Evolutionary conservation across 2,113 vertebrate genomes (phyloP), one percentile per base, ranked within the genome.

Genomic region (Cardinalis cardinalis): DNA sequence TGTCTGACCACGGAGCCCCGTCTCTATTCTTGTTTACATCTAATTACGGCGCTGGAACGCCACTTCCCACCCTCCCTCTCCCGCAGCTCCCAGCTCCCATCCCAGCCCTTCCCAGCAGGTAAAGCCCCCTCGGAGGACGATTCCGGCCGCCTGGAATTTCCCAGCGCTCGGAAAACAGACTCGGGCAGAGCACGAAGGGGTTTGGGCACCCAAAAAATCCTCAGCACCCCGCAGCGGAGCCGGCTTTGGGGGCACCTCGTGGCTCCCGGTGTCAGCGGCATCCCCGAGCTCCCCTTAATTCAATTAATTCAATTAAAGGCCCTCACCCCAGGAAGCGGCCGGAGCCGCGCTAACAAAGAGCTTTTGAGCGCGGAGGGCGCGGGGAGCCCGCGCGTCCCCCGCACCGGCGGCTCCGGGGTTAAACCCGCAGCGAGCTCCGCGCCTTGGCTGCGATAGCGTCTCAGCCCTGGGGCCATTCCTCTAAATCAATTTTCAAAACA

Each of bases 11-110:
- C 7, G 52, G 88, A 92, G 75, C 71, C 96, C 95, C 90, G 93
- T 94, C 95, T 95, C 96, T 96, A 94, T 96, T 98, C 96, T 97
- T 97, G 97, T 98, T 97, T 97, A 97, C 95, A 95, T 96, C 97
- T 98, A 98, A 98, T 98, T 98, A 98, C 91, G 96, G 86, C 84
- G 78, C 97, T 96, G 88, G 97, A 96, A 97, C 94, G 87, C 95
- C 96, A 89, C 95, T 97, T 97, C 84, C 72, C 61, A 87, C 56
- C 63, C 48, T 21, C 20, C 11, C 6, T 14, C 18, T 25, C 26
- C 28, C 3, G 58, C 56, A 34, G 72, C 73, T 94, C 94, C 96
- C 93, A 64, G 25, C 78, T 95, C 83, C 81, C 94, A 59, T 84
- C 83, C 94, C 95, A 77, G 77, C 16, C 43, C 60, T 86, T 88